Base-by-base conservation (phyloP, 2,113 vertebrate genomes). In the Caranx melampygus region DNA sequence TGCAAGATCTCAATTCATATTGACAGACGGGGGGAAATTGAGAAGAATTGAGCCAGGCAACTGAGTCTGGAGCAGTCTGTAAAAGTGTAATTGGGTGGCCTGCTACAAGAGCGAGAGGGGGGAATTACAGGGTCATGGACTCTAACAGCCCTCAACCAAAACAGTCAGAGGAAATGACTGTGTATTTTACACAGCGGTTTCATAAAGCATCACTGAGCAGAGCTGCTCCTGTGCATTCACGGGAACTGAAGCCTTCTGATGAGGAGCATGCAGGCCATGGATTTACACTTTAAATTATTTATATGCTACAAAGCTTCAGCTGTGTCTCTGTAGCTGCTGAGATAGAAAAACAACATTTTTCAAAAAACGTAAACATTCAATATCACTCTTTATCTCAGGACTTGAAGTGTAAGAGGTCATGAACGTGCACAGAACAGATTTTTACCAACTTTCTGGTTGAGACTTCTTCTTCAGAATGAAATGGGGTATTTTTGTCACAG, bases 11-110 rank as follows among this genome's bases (percentile, higher is more conserved):
- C 87, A 81, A 83, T 89, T 87, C 69, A 74, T 86, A 84, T 83
- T 85, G 91, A 91, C 88, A 86, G 83, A 89, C 55, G 12, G 68
- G 63, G 26, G 72, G 80, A 87, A 81, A 91, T 67, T 78, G 86
- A 82, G 80, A 81, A 79, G 83, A 81, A 83, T 35, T 65, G 75
- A 87, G 80, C 61, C 69, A n/a, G 69, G 88, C 80, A 42, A 80
- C 67, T 13, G 81, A 83, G 81, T 74, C 67, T 75, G 67, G 44
- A 75, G 59, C 58, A 78, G 83, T 70, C 55, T 77, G 77, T 92
- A 81, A 81, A 87, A 83, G 54, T 83, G 78, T 87, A 87, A 88
- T 91, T 90, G 85, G 74, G 74, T 67, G 79, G 77, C 70, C 77
- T 13, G 77, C 54, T 81, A 63, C 59, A 13, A 45, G 70, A 75